Evolutionary conservation across 2,797 vertebrate genomes (phyloP), one percentile per base, ranked within the genome.

Genomic region (Sebastes minor): DNA sequence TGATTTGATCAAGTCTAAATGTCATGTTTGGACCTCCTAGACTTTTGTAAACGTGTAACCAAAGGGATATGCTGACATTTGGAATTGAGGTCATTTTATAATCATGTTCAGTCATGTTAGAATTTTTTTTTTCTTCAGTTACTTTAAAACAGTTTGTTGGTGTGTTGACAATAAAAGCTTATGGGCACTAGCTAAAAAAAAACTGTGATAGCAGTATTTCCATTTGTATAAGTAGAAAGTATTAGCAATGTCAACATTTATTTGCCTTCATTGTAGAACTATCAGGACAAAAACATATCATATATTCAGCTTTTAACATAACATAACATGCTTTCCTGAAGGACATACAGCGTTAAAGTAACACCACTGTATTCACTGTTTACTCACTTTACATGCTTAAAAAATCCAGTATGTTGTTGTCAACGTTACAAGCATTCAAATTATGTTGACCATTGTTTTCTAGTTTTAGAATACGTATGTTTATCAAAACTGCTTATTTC

Each of bases 1-100:
- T 73, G 52, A 76, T 71, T 64, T 69, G 28, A 80, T 80, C 20
- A 56, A n/a, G 63, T 82, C 25, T 56, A 74, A 88, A 86, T 83
- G 63, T 71, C 76, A 68, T n/a, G 6, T 72, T 61, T 65, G 25
- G 68, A 69, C 62, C 25, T 76, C 28, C 11, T 4, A 25, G 25
- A 74, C 72, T 65, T 78, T 53, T 63, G 35, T 14, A 53, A 46
- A 80, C 70, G 55, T 55, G 18, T 32, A 57, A 57, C 66, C 68
- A 23, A 60, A 72, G 33, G 64, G 57, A 71, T 16, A 57, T 5
- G 64, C 42, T 64, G 56, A 68, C 74, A 66, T 65, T 76, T 65
- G 28, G 7, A 71, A 66, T 46, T 38, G 49, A 76, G 63, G 38
- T 59, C 10, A 77, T 72, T 69, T 79, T 28, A 32, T 30, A 35